Conservation (phyloP, 2,113 vertebrate species). For the Ammodramus savannarum region DNA sequence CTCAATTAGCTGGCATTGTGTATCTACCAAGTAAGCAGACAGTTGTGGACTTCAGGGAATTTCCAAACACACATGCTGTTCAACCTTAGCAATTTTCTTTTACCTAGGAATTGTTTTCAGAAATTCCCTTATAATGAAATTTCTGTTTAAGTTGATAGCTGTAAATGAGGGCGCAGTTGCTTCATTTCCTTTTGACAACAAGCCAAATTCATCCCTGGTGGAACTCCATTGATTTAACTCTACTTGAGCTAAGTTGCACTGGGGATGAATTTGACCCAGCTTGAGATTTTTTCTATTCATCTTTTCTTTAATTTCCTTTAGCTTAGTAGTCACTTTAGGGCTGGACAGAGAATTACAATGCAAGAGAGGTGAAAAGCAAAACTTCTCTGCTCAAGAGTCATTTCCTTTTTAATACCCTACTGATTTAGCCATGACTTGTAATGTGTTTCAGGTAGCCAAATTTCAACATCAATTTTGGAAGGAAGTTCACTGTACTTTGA, state of each 20-base stretch:
- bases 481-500: slow-evolving; percentile 19
- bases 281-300: slow-evolving; percentile 55
- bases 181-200: slow-evolving; percentile 69
- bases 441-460: slow-evolving; percentile 66
- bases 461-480: slow-evolving; percentile 66
- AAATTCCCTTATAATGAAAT: slow-evolving; percentile 67
- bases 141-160: slow-evolving; percentile 65
- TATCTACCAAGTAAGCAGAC: slow-evolving; percentile 36
- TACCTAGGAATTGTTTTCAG: slow-evolving; percentile 64
- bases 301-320: slow-evolving; percentile 67
- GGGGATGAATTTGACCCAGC: slow-evolving; percentile 60
- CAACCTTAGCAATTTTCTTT: slow-evolving; percentile 57
- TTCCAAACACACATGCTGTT: slow-evolving; percentile 29
- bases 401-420: slow-evolving; percentile 65
- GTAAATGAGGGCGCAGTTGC: slow-evolving; percentile 65
- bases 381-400: slow-evolving; percentile 46
- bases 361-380: slow-evolving; percentile 41
- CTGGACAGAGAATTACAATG: slow-evolving; percentile 56
- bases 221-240: slow-evolving; percentile 59
- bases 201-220: slow-evolving; percentile 65
- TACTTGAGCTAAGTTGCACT: slow-evolving; percentile 51
- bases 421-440: slow-evolving; percentile 57
- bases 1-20: slow-evolving; percentile 1
- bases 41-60: slow-evolving; percentile 45
- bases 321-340: slow-evolving; percentile 52